Base-by-base conservation (phyloP, 2,113 vertebrate species). In the Clarias gariepinus region DNA sequence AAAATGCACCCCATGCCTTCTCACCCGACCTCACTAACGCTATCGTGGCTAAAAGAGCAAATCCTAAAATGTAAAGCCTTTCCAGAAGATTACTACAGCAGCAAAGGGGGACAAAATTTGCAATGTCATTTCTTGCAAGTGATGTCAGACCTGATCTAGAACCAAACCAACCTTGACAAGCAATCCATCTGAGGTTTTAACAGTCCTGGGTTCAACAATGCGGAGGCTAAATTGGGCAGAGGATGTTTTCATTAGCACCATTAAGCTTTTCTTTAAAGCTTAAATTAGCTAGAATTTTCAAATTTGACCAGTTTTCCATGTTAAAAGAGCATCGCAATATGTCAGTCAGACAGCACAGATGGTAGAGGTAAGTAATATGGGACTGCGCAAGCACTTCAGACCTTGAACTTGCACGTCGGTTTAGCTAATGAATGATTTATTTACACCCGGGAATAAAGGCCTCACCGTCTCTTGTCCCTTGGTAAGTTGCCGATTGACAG, bases 401-500 rank as follows among this genome's bases (percentile, higher is more conserved):
- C 66, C 15, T 30, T 33, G 28, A 1, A 73, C 69, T 23, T 41
- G 33, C 2, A 9, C 3, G 7, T 23, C 16, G 10, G 52, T 13
- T 23, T 18, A 55, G 25, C 15, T 30, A 55, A 33, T 58, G 9
- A 33, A 78, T 57, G 53, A 79, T 57, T 79, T 30, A 3, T 80
- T 19, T 1, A 58, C 28, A 47, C 77, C 53, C 3, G 8, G 7
- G 15, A 23, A 16, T 16, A 21, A 82, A 33, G 3, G 61, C 33
- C 90, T 85, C 86, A 93, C 92, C 90, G 85, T 89, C 71, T 95
- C 94, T 85, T 93, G 92, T 91, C 96, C 95, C 93, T 97, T 97
- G 90, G 96, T 93, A 83, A 99, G 96, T 92, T 98, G 96, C 90
- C 93, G 95, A 92, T 96, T 97, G 88, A 98, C 93, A 12, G 94